Evolutionary conservation across 2,888 invertebrate genomes (phyloP), one percentile per base, ranked within the genome.

Genomic region (Drosophila pseudotakahashii): DNA sequence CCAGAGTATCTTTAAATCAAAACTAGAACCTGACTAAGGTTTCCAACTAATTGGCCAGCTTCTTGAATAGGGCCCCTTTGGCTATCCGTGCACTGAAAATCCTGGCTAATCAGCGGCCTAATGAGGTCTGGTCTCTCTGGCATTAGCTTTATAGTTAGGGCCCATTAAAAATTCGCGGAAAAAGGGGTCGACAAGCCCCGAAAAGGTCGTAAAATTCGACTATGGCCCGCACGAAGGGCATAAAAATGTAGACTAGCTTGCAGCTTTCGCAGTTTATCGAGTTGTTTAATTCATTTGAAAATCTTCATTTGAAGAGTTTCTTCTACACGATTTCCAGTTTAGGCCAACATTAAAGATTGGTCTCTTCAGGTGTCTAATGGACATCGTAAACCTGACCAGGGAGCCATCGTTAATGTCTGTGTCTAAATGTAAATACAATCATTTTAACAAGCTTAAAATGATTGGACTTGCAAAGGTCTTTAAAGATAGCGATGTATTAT

Each of bases 31-130:
- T 5, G 10, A 7, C 3, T 9, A 23, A 37, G 42, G 19, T 14
- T 13, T 2, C 30, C n/a, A 9, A 11, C 42, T 41, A 37, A 37
- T 37, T 37, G 37, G 14, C 13, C 14, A 37, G 10, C 36, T 32
- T 36, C 37, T 48, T 48, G 7, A 51, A 39, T 58, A 19, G 14
- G 57, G 6, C 36, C 19, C 30, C 19, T 30, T 30, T n/a, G 16
- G 34, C 16, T 26, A 30, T 11, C 41, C 23, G 32, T 30, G 32
- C 6, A 19, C 19, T 41, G 30, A 19, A 41, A 39, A 64, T 66
- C 64, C 52, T 16, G 39, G n/a, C 53, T 50, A 51, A 68, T 68
- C 42, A 51, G 13, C 57, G 14, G 16, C 48, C 26, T 71, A 57
- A 58, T 55, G 48, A 71, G 34, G 23, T 34, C 32, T 9, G n/a